A percentile compares a stretch with the other conserved stretches of the same genome.
phyloP scores from a whole-genome alignment of 2,113 vertebrate species.

The Anseranas semipalmata region DNA sequence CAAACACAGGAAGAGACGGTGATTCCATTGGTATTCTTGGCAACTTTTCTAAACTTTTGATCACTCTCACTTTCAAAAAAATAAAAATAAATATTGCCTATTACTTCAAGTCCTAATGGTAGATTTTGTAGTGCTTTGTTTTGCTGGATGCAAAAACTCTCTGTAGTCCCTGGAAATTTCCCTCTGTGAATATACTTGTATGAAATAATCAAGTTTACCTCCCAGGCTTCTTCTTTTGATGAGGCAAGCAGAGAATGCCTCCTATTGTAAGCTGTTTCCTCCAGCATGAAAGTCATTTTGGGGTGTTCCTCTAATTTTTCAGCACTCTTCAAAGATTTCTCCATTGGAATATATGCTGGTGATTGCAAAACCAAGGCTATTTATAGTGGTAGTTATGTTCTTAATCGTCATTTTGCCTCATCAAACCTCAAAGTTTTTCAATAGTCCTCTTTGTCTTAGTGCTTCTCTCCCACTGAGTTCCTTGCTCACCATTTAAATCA shows the following conservation, averaged over 20 bases:
- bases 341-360: not conserved
- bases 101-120: conserved; percentile 24
- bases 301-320: not conserved
- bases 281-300: not conserved
- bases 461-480: not conserved
- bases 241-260: conserved; percentile 9
- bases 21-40: not conserved
- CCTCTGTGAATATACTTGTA: conserved; percentile 1
- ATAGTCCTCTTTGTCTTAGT: not conserved
- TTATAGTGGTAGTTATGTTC: not conserved
- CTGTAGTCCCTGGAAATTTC: conserved; percentile 27
- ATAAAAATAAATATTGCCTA: conserved; percentile 25
- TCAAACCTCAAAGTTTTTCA: not conserved
- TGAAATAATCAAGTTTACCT: conserved; percentile 20
- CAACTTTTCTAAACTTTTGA: not conserved
- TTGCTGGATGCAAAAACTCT: conserved; percentile 46
- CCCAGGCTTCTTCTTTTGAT: conserved; percentile 39
- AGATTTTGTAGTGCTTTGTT: conserved; percentile 22
- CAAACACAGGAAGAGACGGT: not conserved
- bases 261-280: not conserved
- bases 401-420: not conserved
- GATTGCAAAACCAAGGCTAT: not conserved
- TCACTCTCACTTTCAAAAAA: not conserved
- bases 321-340: not conserved
- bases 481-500: not conserved